A percentile compares a stretch with the other conserved stretches of the same genome.
These are phyloP conservation scores for Gavia stellata DNA, from an alignment of 2,113 vertebrate species.

Conservation along the genomic window DNA sequence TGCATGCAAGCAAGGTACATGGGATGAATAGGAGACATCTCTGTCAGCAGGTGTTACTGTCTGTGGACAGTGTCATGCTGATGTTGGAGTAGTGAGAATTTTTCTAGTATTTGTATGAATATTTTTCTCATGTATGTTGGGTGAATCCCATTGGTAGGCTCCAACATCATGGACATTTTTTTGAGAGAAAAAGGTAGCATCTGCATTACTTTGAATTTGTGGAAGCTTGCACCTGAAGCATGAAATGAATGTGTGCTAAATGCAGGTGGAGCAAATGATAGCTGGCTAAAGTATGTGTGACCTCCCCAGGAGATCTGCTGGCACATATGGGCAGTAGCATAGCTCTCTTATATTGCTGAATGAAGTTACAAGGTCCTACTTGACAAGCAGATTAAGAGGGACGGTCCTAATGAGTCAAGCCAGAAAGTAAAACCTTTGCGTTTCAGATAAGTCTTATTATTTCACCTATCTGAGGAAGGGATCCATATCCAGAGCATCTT, in stretches of 20 bases:
- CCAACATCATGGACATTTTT: background rate
- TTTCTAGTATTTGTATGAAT: background rate
- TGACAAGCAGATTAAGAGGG: background rate
- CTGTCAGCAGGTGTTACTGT: background rate
- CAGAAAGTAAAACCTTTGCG: background rate
- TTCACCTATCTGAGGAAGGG: background rate
- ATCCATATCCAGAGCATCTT: background rate
- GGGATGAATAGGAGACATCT: background rate
- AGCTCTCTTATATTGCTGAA: background rate
- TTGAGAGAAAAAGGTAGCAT: background rate
- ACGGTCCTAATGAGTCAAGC: background rate
- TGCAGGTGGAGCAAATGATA: background rate
- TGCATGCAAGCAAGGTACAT: background rate
- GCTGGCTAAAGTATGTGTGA: background rate
- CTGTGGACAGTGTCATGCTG: rapidly evolving
- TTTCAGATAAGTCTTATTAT: background rate
- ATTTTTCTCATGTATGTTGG: background rate
- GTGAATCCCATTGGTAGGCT: background rate
- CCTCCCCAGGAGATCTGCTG: background rate
- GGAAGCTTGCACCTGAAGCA: background rate
- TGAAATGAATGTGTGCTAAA: background rate
- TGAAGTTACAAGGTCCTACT: background rate
- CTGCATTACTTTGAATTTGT: background rate
- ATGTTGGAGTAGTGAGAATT: background rate
- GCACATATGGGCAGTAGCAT: background rate